Evolutionary conservation across 92 coral and sea anemone genomes (phyloP).

Genomic region (Paramuricea clavata): DNA sequence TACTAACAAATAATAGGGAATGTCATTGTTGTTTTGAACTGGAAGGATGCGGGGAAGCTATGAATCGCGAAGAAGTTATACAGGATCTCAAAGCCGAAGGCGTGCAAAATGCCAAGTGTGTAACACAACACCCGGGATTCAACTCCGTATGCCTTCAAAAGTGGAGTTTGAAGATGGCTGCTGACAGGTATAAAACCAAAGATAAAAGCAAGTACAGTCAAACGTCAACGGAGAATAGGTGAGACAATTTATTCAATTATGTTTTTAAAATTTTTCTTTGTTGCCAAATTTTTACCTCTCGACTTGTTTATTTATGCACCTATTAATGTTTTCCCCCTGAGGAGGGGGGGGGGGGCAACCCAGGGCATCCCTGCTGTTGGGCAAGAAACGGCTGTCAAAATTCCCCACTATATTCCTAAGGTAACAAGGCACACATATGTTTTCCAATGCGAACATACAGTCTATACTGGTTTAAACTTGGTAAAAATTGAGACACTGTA

Average conservation of each 20-base stretch:
- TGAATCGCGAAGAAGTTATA: conserved; percentile 42
- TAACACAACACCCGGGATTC: conserved; percentile 63
- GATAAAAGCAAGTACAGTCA: background rate
- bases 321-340: too few relatives aligned
- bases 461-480: too few relatives aligned
- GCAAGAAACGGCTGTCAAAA: too few relatives aligned
- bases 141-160: conserved; percentile 52
- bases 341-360: too few relatives aligned
- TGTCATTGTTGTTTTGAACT: conserved; percentile 32
- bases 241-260: too few relatives aligned
- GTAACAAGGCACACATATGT: too few relatives aligned
- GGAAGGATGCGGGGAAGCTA: conserved; percentile 50
- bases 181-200: conserved; percentile 5
- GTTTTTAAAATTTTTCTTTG: too few relatives aligned
- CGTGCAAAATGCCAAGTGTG: conserved; percentile 7
- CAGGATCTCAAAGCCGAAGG: conserved; percentile 55
- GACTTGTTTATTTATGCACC: too few relatives aligned
- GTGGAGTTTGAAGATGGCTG: conserved; percentile 53
- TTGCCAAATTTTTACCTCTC: too few relatives aligned
- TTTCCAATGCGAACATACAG: background rate
- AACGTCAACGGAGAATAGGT: background rate
- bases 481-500: too few relatives aligned
- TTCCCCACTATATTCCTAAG: too few relatives aligned
- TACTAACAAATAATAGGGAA: background rate
- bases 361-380: too few relatives aligned